A percentile compares a stretch with the other conserved stretches of the same genome.
Conservation (phyloP, 2,113 vertebrate genomes). For the Toxotes chatareus region DNA sequence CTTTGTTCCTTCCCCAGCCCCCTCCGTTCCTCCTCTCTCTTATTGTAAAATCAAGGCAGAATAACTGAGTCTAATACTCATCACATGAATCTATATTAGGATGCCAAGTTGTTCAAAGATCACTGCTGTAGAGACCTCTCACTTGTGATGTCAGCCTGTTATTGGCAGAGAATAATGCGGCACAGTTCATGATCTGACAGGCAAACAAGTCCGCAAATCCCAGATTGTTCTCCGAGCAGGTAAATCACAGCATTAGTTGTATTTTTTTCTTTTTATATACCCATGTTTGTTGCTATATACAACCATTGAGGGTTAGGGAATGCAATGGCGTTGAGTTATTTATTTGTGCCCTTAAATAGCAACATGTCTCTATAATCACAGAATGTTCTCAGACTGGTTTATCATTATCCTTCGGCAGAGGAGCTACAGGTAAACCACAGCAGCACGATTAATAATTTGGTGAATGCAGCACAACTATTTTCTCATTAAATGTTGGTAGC, state of each 20-base stretch:
- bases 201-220: neutral
- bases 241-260: neutral
- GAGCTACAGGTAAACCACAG: slow-evolving; percentile 5
- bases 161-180: slow-evolving; percentile 3
- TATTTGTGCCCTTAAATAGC: neutral
- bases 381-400: slow-evolving; percentile 5
- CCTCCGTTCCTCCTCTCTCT: neutral
- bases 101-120: slow-evolving; percentile 23
- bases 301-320: neutral
- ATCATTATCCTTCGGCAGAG: slow-evolving; percentile 16
- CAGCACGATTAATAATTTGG: neutral
- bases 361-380: slow-evolving; percentile 1
- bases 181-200: neutral
- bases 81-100: slow-evolving; percentile 37
- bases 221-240: neutral
- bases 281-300: no score
- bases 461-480: neutral
- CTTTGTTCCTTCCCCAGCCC: neutral
- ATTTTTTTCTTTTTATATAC: neutral
- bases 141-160: neutral
- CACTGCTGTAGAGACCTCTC: neutral
- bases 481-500: neutral
- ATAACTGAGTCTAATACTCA: slow-evolving; percentile 3
- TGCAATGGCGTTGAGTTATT: slow-evolving; percentile 2
- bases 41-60: slow-evolving; percentile 30